Evolutionary conservation across 1,140 invertebrate genomes (phyloP).

Genomic region (Pseudobourletiella spinata): DNA sequence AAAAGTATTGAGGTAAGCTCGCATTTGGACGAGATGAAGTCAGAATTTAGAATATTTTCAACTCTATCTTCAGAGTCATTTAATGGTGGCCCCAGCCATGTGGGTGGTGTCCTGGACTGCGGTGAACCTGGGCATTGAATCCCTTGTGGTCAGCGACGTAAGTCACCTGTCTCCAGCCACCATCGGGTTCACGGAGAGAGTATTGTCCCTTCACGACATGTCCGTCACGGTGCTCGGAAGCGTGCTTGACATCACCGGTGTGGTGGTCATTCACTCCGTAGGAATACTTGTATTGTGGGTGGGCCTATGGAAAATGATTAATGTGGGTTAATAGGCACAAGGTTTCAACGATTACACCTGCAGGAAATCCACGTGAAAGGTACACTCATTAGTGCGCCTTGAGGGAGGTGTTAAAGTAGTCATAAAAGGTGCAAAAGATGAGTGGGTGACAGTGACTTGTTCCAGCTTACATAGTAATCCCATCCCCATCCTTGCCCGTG

Average conservation of each 20-base stretch:
- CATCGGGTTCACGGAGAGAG: conserved; percentile 24
- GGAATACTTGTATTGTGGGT: conserved; percentile 10
- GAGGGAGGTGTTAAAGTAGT: background rate
- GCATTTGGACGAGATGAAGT: too few species aligned
- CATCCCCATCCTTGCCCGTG: too few species aligned
- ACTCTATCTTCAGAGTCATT: too few species aligned
- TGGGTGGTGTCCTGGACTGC: conserved; percentile 12
- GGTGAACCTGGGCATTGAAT: conserved; percentile 24
- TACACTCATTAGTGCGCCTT: background rate
- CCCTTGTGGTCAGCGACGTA: conserved; percentile 15
- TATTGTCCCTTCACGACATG: conserved; percentile 18
- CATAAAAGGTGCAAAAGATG: background rate
- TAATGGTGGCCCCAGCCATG: too few species aligned
- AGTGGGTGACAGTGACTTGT: background rate
- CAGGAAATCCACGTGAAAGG: background rate
- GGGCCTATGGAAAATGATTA: background rate
- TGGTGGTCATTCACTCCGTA: conserved; percentile 24
- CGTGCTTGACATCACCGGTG: conserved; percentile 16
- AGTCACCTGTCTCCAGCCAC: conserved; percentile 25
- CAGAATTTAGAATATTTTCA: too few species aligned
- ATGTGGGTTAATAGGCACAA: background rate
- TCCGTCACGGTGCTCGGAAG: conserved; percentile 19
- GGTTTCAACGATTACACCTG: background rate
- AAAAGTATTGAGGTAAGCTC: too few species aligned
- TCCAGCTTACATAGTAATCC: background rate